Base-by-base conservation (phyloP, 1,140 invertebrate species). In the Drosophila varians region DNA sequence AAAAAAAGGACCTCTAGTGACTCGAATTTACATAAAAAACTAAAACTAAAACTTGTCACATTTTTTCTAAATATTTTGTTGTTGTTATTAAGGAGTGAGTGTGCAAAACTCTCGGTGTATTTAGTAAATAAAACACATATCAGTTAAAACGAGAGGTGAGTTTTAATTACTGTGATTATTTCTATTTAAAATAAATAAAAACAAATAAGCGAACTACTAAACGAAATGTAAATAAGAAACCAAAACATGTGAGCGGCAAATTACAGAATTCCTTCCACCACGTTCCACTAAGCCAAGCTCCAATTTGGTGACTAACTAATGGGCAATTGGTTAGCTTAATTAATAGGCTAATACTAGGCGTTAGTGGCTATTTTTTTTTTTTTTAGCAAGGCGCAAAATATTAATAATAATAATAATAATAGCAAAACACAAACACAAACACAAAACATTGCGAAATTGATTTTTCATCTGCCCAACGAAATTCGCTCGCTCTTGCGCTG, bases 381-480 rank as follows among this genome's bases (percentile, higher is more conserved):
- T n/a, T n/a, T n/a, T n/a, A n/a, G n/a, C n/a, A 47, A 48, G 58
- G 70, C 58, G 70, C 70, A 65, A 65, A 54, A 19, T 14, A 60
- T 45, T 43, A 68, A 53, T 66, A 68, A 66, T 66, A 68, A 53
- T 66, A 68, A 66, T 66, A 65, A 68, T 66, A 66, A 66, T 51
- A 56, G 19, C 28, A 45, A 69, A 56, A 78, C 70, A 72, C 64
- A 74, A 74, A 74, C 70, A 74, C 70, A 74, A 74, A 74, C 58
- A n/a, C n/a, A n/a, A 83, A 72, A 74, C 69, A 74, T 87, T 87
- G 82, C 83, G 77, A 87, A 87, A 87, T 87, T 87, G 82, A 87
- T 87, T 87, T 87, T 87, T 88, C 82, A 80, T 80, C 74, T 74
- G 76, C 72, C 42, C 36, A 12, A 4, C 36, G n/a, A 12, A 8